These are phyloP conservation scores for Acropternis orthonyx DNA, from an alignment of 2,797 vertebrate species.

Conservation along the genomic window DNA sequence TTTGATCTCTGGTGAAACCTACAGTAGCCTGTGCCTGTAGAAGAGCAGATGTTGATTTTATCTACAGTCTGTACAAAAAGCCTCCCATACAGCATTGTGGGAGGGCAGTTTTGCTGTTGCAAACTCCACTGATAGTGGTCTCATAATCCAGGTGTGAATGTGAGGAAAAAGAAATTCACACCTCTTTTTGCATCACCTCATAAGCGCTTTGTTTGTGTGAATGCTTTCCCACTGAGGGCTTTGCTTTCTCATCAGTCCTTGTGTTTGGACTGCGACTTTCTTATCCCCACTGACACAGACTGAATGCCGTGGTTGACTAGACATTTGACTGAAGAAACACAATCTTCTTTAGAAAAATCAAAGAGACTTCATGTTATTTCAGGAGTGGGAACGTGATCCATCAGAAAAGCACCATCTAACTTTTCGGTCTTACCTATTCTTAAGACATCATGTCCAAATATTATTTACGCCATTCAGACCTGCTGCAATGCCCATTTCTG, in stretches of 20 bases:
- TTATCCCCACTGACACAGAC: background rate
- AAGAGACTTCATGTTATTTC: background rate
- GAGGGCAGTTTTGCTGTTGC: background rate
- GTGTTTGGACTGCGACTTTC: background rate
- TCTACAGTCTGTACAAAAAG: background rate
- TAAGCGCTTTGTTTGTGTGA: background rate
- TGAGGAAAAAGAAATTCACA: background rate
- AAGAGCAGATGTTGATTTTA: background rate
- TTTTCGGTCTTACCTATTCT: background rate
- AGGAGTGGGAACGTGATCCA: background rate
- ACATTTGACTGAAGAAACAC: background rate
- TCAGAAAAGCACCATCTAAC: background rate
- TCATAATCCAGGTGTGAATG: background rate
- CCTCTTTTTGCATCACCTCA: background rate
- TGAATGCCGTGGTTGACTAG: background rate
- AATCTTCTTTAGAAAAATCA: background rate
- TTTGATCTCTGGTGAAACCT: background rate
- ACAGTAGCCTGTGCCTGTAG: background rate
- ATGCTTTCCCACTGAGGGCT: background rate
- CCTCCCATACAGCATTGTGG: background rate
- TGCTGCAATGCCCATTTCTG: background rate
- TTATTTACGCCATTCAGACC: background rate
- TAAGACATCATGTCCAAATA: background rate
- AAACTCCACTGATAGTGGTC: background rate
- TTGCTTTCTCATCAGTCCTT: background rate